Evolutionary conservation across 1,140 invertebrate species (phyloP).

Genomic region (Tetragonula clypearis): DNA sequence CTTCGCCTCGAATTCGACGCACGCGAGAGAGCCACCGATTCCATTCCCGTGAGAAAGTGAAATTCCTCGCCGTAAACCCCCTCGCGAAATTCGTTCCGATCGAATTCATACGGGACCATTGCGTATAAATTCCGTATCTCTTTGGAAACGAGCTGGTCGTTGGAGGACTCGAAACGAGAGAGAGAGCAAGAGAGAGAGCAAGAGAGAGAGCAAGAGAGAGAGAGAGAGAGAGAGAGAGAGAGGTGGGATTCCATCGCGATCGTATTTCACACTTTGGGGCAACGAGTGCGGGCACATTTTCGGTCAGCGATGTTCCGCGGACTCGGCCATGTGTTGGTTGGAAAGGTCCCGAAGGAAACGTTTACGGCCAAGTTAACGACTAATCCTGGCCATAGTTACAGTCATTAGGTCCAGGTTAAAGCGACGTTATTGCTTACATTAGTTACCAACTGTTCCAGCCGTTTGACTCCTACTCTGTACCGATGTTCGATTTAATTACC

Average conservation of each 20-base stretch:
- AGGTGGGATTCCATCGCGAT: constrained; percentile 25
- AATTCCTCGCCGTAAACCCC: not conserved
- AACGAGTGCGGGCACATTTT: constrained; percentile 54
- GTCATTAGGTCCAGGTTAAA: constrained; percentile 72
- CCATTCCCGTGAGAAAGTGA: not conserved
- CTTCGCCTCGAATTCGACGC: not conserved
- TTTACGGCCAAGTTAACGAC: constrained; percentile 74
- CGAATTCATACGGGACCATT: constrained; percentile 17
- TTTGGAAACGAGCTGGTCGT: not conserved
- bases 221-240: no score
- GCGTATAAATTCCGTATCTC: constrained; percentile 46
- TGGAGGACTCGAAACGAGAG: not conserved
- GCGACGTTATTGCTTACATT: constrained; percentile 69
- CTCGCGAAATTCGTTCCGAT: constrained; percentile 45
- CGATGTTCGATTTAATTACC: constrained; percentile 53
- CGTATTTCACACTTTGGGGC: constrained; percentile 60
- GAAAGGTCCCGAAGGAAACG: constrained; percentile 68
- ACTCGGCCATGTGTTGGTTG: constrained; percentile 7
- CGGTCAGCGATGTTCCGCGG: constrained; percentile 53
- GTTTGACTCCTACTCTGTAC: constrained; percentile 21
- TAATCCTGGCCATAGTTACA: constrained; percentile 71
- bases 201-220: not conserved
- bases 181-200: no score
- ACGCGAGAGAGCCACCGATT: not conserved
- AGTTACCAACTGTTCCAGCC: constrained; percentile 60